A percentile compares a stretch with the other conserved stretches of the same genome.
phyloP scores from a whole-genome alignment of 2,888 invertebrate species.

The Ditula angustiorana region DNA sequence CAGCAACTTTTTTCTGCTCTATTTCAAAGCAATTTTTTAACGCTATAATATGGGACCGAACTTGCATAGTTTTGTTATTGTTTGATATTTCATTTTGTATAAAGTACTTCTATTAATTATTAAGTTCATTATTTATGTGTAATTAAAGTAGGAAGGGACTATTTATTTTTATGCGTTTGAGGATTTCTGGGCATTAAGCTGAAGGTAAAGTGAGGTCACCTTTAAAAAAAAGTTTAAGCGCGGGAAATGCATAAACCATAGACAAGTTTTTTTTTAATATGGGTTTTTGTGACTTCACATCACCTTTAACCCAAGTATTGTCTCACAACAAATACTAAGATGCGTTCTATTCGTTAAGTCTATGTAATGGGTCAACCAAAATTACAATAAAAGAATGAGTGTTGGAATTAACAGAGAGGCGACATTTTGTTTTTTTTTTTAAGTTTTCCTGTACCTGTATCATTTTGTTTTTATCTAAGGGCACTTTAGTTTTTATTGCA shows the following conservation, averaged over 20 bases:
- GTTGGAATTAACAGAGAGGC: slow-evolving; percentile 85
- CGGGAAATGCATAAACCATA: slow-evolving; percentile 34
- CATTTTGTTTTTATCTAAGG: slow-evolving; percentile 30
- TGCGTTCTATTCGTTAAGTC: slow-evolving; percentile 62
- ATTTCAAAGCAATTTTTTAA: slow-evolving; percentile 43
- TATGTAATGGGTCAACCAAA: slow-evolving; percentile 78
- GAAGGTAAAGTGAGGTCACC: slow-evolving; percentile 66
- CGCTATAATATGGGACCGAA: slow-evolving; percentile 63
- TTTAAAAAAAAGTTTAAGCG: slow-evolving; percentile 41
- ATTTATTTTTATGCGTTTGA: slow-evolving; percentile 75
- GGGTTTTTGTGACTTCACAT: slow-evolving; percentile 60
- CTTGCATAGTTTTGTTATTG: slow-evolving; percentile 53
- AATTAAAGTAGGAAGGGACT: slow-evolving; percentile 74
- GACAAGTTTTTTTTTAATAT: slow-evolving; percentile 37
- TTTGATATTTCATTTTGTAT: slow-evolving; percentile 71
- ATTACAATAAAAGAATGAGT: slow-evolving; percentile 85
- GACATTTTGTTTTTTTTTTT: slow-evolving; percentile 78
- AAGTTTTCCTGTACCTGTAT: slow-evolving; percentile 62
- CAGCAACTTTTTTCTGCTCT: slow-evolving; percentile 52
- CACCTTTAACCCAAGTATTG: slow-evolving; percentile 52
- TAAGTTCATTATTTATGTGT: slow-evolving; percentile 80
- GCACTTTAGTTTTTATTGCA: not conserved
- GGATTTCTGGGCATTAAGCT: slow-evolving; percentile 65
- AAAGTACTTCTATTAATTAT: slow-evolving; percentile 69
- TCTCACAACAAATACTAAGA: slow-evolving; percentile 86